Percentiles rank a stretch among this genome's conserved stretches.
These are phyloP conservation scores for Helicolenus hilgendorfi DNA, from an alignment of 2,797 vertebrate genomes.

Conservation along the genomic window DNA sequence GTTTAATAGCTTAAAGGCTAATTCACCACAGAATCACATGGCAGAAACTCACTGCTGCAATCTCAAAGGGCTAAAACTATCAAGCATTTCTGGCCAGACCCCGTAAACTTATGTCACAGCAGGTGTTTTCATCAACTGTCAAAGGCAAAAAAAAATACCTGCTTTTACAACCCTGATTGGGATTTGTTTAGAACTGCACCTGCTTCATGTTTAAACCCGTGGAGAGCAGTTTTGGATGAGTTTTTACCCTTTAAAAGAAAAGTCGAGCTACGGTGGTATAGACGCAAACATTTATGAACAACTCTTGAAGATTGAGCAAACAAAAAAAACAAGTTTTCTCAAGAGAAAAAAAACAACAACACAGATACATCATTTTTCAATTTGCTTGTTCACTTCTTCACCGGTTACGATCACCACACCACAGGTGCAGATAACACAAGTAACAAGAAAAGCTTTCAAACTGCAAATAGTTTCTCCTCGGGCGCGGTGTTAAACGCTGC, in stretches of 20 bases:
- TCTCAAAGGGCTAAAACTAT: constrained; percentile 18
- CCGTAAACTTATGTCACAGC: not conserved
- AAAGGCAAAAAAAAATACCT: constrained; percentile 1
- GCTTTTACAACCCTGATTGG: constrained; percentile 9
- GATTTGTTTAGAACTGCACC: constrained; percentile 21
- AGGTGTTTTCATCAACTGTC: constrained; percentile 34
- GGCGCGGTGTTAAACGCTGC: constrained; percentile 51
- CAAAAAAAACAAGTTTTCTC: constrained; percentile 32
- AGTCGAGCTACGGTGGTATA: not conserved
- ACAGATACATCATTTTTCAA: constrained; percentile 60
- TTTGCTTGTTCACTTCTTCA: constrained; percentile 67
- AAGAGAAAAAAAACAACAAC: not conserved
- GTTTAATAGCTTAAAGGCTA: constrained; percentile 4
- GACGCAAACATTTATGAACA: constrained; percentile 34
- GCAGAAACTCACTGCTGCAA: not conserved
- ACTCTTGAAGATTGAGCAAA: constrained; percentile 49
- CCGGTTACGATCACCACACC: constrained; percentile 34
- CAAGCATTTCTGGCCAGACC: not conserved
- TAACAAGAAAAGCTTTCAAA: constrained; percentile 65
- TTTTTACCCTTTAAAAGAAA: constrained; percentile 42
- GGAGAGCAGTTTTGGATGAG: constrained; percentile 31
- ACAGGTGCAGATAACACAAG: constrained; percentile 58
- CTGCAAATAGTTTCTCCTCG: constrained; percentile 42
- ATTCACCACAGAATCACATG: constrained; percentile 8
- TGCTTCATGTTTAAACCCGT: constrained; percentile 15